Evolutionary conservation across 2,797 vertebrate species (phyloP).

Genomic region (Lophotriccus pileatus): DNA sequence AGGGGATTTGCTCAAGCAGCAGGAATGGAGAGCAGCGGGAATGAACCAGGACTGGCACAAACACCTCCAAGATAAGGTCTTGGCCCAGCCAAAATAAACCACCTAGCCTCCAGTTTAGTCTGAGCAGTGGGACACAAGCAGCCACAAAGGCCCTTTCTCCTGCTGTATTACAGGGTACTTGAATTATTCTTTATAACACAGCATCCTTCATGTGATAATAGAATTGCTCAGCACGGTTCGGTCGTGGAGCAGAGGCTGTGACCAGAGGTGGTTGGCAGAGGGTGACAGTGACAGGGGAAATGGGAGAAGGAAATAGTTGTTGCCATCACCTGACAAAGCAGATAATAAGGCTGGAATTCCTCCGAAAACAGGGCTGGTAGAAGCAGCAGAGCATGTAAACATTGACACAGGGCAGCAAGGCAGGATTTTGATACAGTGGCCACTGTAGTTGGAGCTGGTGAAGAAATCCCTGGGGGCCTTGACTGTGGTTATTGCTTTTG

Average conservation of each 20-base stretch:
- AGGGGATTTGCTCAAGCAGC: background rate
- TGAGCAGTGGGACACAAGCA: background rate
- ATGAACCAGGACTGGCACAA: background rate
- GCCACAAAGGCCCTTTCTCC: background rate
- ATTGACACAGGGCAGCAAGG: slow-evolving; percentile 19
- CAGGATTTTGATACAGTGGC: slow-evolving; percentile 38
- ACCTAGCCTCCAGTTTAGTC: fast-evolving
- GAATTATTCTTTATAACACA: background rate
- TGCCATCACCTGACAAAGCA: background rate
- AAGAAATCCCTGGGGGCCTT: slow-evolving; percentile 13
- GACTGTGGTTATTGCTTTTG: slow-evolving; percentile 56
- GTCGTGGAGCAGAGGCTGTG: background rate
- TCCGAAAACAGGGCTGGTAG: background rate
- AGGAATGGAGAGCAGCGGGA: background rate
- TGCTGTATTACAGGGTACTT: no score
- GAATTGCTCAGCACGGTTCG: background rate
- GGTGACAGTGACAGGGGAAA: background rate
- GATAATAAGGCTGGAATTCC: background rate
- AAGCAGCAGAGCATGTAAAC: slow-evolving; percentile 39
- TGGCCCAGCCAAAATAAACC: background rate
- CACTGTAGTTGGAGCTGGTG: background rate
- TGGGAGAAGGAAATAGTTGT: background rate
- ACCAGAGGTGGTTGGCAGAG: background rate
- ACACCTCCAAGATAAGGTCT: background rate
- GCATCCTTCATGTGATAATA: background rate